Conservation (phyloP, 1,140 invertebrate genomes). For the Oedothorax gibbosus region DNA sequence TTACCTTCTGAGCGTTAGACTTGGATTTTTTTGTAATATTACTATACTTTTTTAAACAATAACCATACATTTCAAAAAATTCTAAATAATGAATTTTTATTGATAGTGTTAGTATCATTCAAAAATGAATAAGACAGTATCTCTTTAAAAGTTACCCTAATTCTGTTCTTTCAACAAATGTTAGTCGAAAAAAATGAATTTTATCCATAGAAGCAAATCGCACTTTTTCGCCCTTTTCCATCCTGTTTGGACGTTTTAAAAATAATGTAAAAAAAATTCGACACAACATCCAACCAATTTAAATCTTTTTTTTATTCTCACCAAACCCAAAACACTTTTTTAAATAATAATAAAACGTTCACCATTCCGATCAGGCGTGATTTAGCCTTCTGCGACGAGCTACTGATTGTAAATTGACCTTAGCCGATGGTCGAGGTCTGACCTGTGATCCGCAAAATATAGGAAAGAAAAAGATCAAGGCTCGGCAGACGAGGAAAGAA, state of each 20-base stretch:
- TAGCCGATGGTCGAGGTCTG: conserved; percentile 46
- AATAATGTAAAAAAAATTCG: background rate
- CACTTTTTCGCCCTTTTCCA: background rate
- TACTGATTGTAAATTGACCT: conserved; percentile 37
- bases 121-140: too few species aligned
- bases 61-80: too few species aligned
- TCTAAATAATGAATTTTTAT: too few species aligned
- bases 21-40: too few species aligned
- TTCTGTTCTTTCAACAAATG: too few species aligned
- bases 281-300: background rate
- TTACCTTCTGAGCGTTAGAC: too few species aligned
- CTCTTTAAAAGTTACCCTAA: too few species aligned
- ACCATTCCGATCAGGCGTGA: conserved; percentile 44
- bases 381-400: conserved; percentile 26
- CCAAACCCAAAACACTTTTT: background rate
- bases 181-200: background rate
- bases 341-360: background rate
- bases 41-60: too few species aligned
- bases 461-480: conserved; percentile 26
- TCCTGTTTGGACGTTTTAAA: background rate
- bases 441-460: conserved; percentile 31
- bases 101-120: too few species aligned
- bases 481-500: conserved; percentile 44
- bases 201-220: background rate
- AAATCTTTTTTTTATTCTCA: background rate